Evolutionary conservation across 2,888 invertebrate genomes (phyloP), one percentile per base, ranked within the genome.

Genomic region (Drosophila limbata): DNA sequence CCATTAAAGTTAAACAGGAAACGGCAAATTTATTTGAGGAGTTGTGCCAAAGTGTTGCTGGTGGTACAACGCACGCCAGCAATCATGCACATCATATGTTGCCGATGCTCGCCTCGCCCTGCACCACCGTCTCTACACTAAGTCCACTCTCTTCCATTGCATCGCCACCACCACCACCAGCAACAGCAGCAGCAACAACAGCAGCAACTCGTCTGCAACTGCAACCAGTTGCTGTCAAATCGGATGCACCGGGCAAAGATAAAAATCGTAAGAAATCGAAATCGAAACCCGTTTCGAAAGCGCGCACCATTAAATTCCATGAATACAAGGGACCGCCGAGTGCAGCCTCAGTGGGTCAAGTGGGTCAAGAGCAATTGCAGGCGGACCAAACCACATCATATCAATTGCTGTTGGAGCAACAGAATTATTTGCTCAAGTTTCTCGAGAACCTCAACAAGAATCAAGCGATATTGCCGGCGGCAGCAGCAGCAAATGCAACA

Each of bases 311-410:
- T 88, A 99, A 99, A 93, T 99, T 99, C 93, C 98, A 99, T 93
- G 99, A 99, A 93, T 97, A 98, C 92, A 97, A 97, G 93, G 98
- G 98, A 39, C 98, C 98, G 31, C 98, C 98, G 74, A 97, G 95
- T 93, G 92, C 92, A 8, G 97, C 97, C 93, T 92, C 92, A 8
- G 97, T 97, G 17, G 96, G 97, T 84, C 94, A 94, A 15, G n/a
- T 42, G 92, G 37, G 92, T 51, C 94, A 94, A 19, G 94, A 95
- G 11, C 94, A 94, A 11, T 60, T 79, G 31, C 88, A 87, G 52
- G 83, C 91, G 25, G 92, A 92, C 60, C 98, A 98, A 93, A 97
- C 97, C 10, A 97, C 97, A 8, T 97, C 97, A 9, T 98, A 98
- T 92, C 97, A 98, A 92, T 93, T 98, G 79, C 94, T 98, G 60